phyloP scores from a whole-genome alignment of 30 jellyfish, hydroid and myxozoan species.

The Nemopilema nomurai region DNA sequence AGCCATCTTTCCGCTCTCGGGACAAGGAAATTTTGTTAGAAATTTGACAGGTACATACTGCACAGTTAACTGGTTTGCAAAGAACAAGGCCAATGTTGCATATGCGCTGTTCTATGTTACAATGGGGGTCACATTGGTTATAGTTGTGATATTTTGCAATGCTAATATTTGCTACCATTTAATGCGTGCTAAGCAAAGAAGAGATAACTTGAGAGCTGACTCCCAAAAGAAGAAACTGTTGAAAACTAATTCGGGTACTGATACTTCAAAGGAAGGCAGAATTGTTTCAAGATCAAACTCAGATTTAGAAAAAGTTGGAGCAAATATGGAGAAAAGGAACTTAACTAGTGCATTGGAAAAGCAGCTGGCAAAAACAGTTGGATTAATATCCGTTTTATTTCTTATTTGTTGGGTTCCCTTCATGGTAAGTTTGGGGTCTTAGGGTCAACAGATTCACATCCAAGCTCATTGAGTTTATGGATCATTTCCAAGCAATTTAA shows the following conservation, averaged over 20 bases:
- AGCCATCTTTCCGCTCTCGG: conserved; percentile 51
- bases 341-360: conserved; percentile 26
- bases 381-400: conserved; percentile 48
- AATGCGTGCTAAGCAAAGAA: conserved; percentile 6
- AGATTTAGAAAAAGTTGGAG: background rate
- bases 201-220: conserved; percentile 21
- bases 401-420: conserved; percentile 71
- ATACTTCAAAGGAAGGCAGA: background rate
- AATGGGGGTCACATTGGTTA: conserved; percentile 38
- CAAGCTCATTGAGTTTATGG: no score
- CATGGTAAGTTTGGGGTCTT: conserved; percentile 37
- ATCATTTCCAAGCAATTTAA: no score
- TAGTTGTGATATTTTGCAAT: conserved; percentile 32
- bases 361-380: conserved; percentile 70
- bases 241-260: background rate
- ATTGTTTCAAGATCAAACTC: background rate
- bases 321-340: background rate
- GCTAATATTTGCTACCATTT: conserved; percentile 18
- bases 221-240: conserved; percentile 22
- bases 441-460: no score
- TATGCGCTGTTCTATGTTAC: conserved; percentile 49
- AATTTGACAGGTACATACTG: conserved; percentile 71
- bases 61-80: conserved; percentile 73
- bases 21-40: conserved; percentile 55
- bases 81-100: conserved; percentile 43